Evolutionary conservation across 2,113 vertebrate genomes (phyloP), one percentile per base, ranked within the genome.

Genomic region (Sakesphorus luctuosus): DNA sequence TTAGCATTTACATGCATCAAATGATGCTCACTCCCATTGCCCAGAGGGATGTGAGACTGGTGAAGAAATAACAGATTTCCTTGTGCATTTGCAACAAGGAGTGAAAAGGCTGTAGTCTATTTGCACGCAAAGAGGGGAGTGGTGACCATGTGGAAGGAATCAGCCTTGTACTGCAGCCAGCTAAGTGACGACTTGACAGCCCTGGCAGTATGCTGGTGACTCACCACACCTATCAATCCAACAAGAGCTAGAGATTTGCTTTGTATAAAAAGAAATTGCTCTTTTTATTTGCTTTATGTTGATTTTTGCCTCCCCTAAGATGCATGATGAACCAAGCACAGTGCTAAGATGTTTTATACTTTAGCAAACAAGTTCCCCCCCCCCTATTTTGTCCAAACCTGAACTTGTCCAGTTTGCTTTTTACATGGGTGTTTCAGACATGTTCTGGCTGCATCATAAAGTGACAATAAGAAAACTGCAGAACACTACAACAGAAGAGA

Each of bases 371-470:
- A 13, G 1, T 4, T 40, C 26, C 38, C 38, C 38, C 5, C 10
- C 17, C 19, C 4, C 1, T 20, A 26, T 79, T 93, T 78, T 94
- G 77, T 87, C 73, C 69, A 82, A 87, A 92, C 66, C 75, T 78
- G 95, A 92, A 94, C 73, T 71, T 91, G 73, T 94, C 43, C 55
- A 68, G 38, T 78, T 89, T 75, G 56, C 24, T 94, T 92, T 88
- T 89, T 82, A 65, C 79, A 40, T 11, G 61, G 52, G 56, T 78
- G 56, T 91, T 94, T 92, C 94, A 91, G 84, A 68, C 84, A 36
- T 87, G 95, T 95, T 84, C 86, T 94, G 66, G 81, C 80, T 78
- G 44, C 61, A 61, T 72, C 74, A 68, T 53, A 49, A 95, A 92
- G 72, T 1, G 4, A 18, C 46, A 74, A 18, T 3, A 82, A 62